A percentile compares a stretch with the other conserved stretches of the same genome.
These are phyloP conservation scores for Garrulus glandarius DNA, from an alignment of 2,797 vertebrate genomes.

Conservation along the genomic window DNA sequence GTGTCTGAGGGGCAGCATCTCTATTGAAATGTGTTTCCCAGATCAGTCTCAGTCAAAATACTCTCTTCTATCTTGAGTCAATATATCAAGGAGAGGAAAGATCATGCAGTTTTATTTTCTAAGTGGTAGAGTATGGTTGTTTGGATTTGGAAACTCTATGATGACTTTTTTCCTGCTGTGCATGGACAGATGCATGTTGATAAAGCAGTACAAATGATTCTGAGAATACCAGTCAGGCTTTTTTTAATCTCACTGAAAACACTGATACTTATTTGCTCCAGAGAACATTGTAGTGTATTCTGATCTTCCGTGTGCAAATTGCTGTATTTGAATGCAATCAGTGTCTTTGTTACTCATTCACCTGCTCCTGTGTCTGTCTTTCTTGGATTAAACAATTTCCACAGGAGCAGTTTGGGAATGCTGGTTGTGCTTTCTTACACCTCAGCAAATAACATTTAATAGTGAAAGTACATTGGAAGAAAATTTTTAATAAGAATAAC, in stretches of 20 bases:
- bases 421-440: not conserved
- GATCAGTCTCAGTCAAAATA: not conserved
- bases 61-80: not conserved
- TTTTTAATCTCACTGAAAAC: not conserved
- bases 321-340: not conserved
- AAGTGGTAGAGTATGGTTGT: not conserved
- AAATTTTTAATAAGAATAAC: not conserved
- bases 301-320: not conserved
- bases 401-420: not conserved
- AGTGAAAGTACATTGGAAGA: not conserved
- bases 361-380: not conserved
- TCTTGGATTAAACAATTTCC: not conserved
- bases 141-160: not conserved
- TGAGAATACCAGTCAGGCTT: not conserved
- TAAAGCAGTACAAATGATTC: not conserved
- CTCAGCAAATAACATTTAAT: not conserved
- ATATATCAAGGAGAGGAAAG: not conserved
- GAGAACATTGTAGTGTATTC: not conserved
- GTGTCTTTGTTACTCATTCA: not conserved
- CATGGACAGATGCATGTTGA: not conserved
- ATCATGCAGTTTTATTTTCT: not conserved
- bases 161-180: not conserved
- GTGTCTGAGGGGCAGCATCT: conserved; percentile 5
- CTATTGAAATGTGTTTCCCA: not conserved
- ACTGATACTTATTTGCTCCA: not conserved